Conservation (phyloP, 2,113 vertebrate species). For the Daubentonia madagascariensis region DNA sequence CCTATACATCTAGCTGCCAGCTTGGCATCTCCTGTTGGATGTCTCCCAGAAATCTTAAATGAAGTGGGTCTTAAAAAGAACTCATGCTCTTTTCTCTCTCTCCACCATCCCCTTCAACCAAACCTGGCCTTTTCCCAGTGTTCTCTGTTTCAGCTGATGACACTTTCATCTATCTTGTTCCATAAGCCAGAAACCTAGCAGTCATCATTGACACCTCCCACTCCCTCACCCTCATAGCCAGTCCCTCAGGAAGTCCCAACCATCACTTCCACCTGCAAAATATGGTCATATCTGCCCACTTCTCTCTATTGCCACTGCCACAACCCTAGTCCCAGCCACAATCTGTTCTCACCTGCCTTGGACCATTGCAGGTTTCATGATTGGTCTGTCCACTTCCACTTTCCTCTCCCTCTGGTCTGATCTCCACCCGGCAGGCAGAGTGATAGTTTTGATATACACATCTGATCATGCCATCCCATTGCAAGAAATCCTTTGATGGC, state of each 20-base stretch:
- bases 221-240: neutral
- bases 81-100: neutral
- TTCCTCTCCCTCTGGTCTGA: neutral
- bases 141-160: slow-evolving; percentile 19
- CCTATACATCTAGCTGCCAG: slow-evolving; percentile 16
- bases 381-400: neutral
- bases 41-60: slow-evolving; percentile 31
- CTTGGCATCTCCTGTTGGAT: slow-evolving; percentile 12
- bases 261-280: neutral
- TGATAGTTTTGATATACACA: neutral
- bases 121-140: neutral
- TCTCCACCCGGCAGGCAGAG: neutral
- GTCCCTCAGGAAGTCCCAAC: neutral
- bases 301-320: neutral
- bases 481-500: neutral
- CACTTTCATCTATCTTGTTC: slow-evolving; percentile 18
- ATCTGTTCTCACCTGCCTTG: neutral
- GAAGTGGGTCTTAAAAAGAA: slow-evolving; percentile 36
- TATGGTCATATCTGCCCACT: neutral
- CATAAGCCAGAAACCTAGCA: slow-evolving; percentile 32
- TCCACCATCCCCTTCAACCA: neutral
- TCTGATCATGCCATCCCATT: neutral
- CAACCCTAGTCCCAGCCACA: neutral
- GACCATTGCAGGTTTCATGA: neutral
- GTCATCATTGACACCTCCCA: neutral